Evolutionary conservation across 1,140 invertebrate species (phyloP), one percentile per base, ranked within the genome.

Genomic region (Nylanderia fulva): DNA sequence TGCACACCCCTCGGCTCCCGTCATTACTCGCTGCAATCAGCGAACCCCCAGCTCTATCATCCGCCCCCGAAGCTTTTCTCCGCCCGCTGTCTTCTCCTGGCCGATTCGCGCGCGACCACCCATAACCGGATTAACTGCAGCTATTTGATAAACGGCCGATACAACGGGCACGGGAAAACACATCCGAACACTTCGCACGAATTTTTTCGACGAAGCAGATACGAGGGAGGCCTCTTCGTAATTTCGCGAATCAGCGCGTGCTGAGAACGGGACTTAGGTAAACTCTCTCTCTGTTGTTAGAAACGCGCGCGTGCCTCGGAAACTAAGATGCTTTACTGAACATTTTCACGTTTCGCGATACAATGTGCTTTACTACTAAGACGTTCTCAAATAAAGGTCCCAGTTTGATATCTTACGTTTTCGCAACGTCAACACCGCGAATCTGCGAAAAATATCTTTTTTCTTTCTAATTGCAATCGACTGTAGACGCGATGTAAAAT

Each of bases 1-100:
- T 95, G 94, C 94, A 94, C 94, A 95, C 94, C 94, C 90, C 93
- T 93, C 89, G 66, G 87, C 80, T 75, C 39, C 89, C 93, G 91
- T 94, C 94, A 95, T 95, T 95, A 95, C 93, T 92, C 92, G 93
- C 92, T 94, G 93, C 94, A 95, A 95, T 95, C 94, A 95, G 92
- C 92, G 91, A 86, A 84, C 85, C 86, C 80, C 79, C 87, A n/a
- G 82, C 71, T 13, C n/a, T 69, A 52, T 85, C 56, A 52, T 85
- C 56, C 54, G n/a, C 29, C 74, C 76, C 54, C 72, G 77, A 60
- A 71, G 56, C 85, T 87, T 86, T 80, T 90, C 88, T 48, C 91
- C 91, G 90, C 90, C 86, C 75, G 80, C 69, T 76, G 66, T 68
- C 85, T 82, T 86, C n/a, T n/a, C n/a, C n/a, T 84, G 85, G 84